A percentile compares a stretch with the other conserved stretches of the same genome.
Conservation (phyloP, 2,797 vertebrate genomes). For the Enteromius radiatus region DNA sequence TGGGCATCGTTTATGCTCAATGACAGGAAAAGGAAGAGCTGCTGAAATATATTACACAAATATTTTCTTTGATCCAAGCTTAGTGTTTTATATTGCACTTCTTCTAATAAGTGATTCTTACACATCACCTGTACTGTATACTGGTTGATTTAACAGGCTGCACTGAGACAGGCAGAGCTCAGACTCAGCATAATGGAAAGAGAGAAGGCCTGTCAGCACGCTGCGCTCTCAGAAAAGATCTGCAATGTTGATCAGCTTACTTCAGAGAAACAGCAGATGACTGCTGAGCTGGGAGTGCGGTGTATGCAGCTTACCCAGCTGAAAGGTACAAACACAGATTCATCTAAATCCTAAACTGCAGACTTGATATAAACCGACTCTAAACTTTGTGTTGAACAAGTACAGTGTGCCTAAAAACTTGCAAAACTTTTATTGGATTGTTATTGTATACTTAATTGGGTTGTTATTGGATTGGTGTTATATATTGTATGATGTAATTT, state of each 20-base stretch:
- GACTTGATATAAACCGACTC: neutral
- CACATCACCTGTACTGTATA: neutral
- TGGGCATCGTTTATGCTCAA: neutral
- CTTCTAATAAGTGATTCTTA: neutral
- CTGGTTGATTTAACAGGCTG: conserved; percentile 65
- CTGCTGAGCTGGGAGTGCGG: conserved; percentile 72
- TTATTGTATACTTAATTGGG: neutral
- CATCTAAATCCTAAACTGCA: conserved; percentile 3
- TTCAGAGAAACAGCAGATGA: conserved; percentile 78
- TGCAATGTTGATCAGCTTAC: conserved; percentile 70
- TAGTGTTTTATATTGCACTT: neutral
- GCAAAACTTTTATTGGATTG: neutral
- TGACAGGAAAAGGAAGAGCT: neutral
- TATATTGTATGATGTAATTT: neutral
- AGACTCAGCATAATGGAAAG: conserved; percentile 70
- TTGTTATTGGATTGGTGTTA: too few species aligned
- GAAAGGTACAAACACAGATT: conserved; percentile 71
- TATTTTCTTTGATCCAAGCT: neutral
- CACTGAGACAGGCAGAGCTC: conserved; percentile 75
- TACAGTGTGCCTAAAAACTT: neutral
- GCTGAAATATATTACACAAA: neutral
- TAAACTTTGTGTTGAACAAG: neutral
- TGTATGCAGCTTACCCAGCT: conserved; percentile 70
- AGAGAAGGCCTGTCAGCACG: conserved; percentile 60
- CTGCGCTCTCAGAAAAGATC: conserved; percentile 68